A percentile compares a stretch with the other conserved stretches of the same genome.
Conservation (phyloP, 2,113 vertebrate species). For the Apistogramma diplotaenia region DNA sequence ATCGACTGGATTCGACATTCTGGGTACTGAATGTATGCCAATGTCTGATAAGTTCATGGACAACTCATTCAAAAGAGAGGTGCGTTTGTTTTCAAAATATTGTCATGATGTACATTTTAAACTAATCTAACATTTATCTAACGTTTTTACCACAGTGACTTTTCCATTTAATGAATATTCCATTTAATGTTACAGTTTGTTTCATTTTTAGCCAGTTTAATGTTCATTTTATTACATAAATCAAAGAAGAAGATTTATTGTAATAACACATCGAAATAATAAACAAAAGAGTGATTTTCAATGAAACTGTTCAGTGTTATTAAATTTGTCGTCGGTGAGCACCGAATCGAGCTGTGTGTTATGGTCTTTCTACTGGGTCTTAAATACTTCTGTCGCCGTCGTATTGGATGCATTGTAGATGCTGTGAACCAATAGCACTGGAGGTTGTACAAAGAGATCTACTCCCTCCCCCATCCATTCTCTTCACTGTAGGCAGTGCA, state of each 20-base stretch:
- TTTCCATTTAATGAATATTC: neutral
- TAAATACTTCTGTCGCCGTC: neutral
- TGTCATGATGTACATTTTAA: neutral
- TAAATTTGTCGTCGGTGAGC: fast-evolving
- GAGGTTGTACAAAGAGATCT: constrained; percentile 58
- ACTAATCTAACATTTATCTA: neutral
- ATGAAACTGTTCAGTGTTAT: neutral
- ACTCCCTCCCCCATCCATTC: constrained; percentile 35
- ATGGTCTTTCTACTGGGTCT: neutral
- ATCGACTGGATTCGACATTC: no score
- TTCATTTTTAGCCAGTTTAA: neutral
- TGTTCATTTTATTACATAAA: neutral
- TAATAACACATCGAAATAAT: fast-evolving
- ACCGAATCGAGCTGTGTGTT: neutral
- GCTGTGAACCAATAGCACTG: constrained; percentile 26
- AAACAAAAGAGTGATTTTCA: neutral
- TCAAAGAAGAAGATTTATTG: neutral
- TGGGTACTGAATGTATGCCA: fast-evolving
- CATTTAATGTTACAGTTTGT: neutral
- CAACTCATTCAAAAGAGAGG: neutral
- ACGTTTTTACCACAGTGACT: neutral
- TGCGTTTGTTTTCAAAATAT: neutral
- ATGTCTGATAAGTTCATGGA: neutral
- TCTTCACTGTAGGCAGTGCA: constrained; percentile 7
- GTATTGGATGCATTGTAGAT: neutral